phyloP scores from a whole-genome alignment of 1,140 invertebrate genomes.

The Drosophila biarmipes region DNA sequence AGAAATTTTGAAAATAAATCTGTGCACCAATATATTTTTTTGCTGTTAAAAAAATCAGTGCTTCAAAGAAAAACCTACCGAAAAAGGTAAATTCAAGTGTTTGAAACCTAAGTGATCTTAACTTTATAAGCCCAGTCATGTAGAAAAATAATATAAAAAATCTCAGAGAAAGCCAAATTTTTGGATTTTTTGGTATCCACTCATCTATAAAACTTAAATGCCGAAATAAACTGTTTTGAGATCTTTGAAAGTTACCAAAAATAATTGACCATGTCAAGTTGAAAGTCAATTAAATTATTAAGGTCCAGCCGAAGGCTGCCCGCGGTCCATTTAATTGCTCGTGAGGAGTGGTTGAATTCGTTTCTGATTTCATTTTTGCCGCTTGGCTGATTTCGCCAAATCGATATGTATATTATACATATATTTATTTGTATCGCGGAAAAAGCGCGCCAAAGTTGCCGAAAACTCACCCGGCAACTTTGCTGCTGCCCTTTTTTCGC shows the following conservation, averaged over 20 bases:
- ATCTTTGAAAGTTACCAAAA: neutral
- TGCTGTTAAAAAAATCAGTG: slow-evolving; percentile 18
- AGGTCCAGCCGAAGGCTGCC: slow-evolving; percentile 33
- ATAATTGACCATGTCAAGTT: slow-evolving; percentile 12
- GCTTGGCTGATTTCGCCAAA: slow-evolving; percentile 55
- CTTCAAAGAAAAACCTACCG: slow-evolving; percentile 13
- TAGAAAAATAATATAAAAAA: neutral
- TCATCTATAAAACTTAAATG: neutral
- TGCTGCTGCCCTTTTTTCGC: slow-evolving; percentile 18
- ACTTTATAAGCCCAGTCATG: neutral
- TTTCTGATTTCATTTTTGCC: slow-evolving; percentile 64
- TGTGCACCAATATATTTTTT: slow-evolving; percentile 16
- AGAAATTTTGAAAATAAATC: neutral
- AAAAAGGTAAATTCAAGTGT: slow-evolving; percentile 38
- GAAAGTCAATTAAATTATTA: slow-evolving; percentile 15
- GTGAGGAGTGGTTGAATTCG: slow-evolving; percentile 24
- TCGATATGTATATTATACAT: slow-evolving; percentile 15
- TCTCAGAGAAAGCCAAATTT: neutral
- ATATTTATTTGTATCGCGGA: slow-evolving; percentile 19
- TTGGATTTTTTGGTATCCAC: neutral
- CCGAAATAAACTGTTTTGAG: neutral
- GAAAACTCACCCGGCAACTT: slow-evolving; percentile 62
- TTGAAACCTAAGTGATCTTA: neutral
- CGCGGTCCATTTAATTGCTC: slow-evolving; percentile 38
- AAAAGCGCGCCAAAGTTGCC: slow-evolving; percentile 66